These are phyloP conservation scores for Tupiocoris notatus DNA, from an alignment of 2,888 invertebrate species.

Conservation along the genomic window DNA sequence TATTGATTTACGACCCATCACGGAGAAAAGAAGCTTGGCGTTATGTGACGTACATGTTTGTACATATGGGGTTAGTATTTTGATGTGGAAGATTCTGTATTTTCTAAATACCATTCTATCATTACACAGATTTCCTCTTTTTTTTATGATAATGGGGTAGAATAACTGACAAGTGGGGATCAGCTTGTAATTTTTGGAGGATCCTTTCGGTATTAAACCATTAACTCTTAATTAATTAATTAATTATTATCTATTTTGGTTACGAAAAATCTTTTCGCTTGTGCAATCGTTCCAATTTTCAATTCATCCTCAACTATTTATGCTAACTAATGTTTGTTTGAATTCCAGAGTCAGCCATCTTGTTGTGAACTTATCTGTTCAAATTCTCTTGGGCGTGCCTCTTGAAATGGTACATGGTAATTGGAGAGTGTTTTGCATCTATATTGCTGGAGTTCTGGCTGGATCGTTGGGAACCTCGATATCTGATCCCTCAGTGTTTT, in stretches of 20 bases:
- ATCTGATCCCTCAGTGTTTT: slow-evolving; percentile 71
- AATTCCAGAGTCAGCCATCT: slow-evolving; percentile 78
- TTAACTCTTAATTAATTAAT: no score
- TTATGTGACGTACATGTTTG: slow-evolving; percentile 92
- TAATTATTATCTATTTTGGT: no score
- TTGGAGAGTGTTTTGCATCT: slow-evolving; percentile 85
- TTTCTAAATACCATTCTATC: slow-evolving; percentile 26
- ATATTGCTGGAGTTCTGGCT: slow-evolving; percentile 79
- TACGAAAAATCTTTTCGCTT: no score
- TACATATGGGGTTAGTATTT: slow-evolving; percentile 79
- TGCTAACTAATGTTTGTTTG: no score
- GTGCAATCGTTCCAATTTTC: no score
- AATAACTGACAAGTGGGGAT: no score
- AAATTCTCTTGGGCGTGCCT: slow-evolving; percentile 88
- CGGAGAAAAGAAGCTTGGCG: slow-evolving; percentile 88
- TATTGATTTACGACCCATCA: slow-evolving; percentile 85
- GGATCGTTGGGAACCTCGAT: slow-evolving; percentile 82
- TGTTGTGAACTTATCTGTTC: slow-evolving; percentile 85
- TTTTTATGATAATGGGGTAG: no score
- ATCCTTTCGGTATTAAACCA: no score
- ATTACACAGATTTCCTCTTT: no score
- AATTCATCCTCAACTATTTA: no score
- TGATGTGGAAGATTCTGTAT: neutral
- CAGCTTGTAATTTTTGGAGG: no score
- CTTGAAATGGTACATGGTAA: slow-evolving; percentile 95